Base-by-base conservation (phyloP, 2,888 invertebrate genomes). In the Lysandra coridon region DNA sequence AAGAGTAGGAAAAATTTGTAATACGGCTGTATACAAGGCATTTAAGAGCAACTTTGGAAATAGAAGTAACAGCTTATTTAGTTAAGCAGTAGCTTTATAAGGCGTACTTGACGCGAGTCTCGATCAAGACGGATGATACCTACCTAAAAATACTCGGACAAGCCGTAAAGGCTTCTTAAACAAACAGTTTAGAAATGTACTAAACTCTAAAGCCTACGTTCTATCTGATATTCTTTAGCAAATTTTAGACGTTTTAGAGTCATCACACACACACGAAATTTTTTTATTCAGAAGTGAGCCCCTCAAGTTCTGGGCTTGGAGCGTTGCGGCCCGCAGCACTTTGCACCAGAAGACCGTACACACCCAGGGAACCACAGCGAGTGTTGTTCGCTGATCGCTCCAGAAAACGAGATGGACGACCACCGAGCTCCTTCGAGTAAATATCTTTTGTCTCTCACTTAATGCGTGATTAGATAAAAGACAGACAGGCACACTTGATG, bases 311-410 rank as follows among this genome's bases (percentile, higher is more conserved):
- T 2, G 84, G 84, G 23, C 83, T 88, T 57, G 90, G 90, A 73
- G 92, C 84, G 83, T 94, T 89, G 81, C 91, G 96, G 57, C 95
- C 97, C 74, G 57, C 76, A 6, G 76, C 74, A 37, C 94, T 98
- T 81, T 96, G 96, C 86, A 98, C 98, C 77, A 96, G 97, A 80
- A 95, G 98, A n/a, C 98, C 98, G 7, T 98, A 97, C 88, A 98
- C 98, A 14, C 98, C 98, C 10, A 95, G 97, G 69, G 98, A 98
- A 82, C 96, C 97, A 69, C 96, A 97, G 83, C 95, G 98, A 57
- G 96, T 97, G 23, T 94, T 98, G 10, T 98, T 97, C 91, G 97
- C 97, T 0, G 92, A 93, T 57, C 88, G 91, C 64, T 82, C 89
- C 49, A 87, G 87, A 33, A 89, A 87, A 80, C 88, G 88, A 73